These are phyloP conservation scores for Anastrepha obliqua DNA, from an alignment of 1,140 invertebrate genomes.

Conservation along the genomic window DNA sequence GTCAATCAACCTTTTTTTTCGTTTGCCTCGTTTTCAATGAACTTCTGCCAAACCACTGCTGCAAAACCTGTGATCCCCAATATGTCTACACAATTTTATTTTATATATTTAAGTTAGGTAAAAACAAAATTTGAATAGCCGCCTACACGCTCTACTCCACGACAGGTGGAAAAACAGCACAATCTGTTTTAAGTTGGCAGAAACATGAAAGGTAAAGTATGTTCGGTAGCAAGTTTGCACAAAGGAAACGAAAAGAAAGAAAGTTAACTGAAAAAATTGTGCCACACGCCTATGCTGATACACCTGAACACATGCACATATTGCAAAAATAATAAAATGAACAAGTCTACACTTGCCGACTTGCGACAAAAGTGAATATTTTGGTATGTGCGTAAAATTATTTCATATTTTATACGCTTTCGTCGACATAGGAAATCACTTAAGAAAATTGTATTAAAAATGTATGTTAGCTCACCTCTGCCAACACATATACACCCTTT, in stretches of 20 bases:
- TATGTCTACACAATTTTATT: not conserved
- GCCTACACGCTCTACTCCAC: not conserved
- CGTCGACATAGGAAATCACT: conserved; percentile 24
- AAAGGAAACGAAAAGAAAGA: not conserved
- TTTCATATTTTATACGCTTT: not conserved
- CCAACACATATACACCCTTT: not conserved
- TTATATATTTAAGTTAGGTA: not conserved
- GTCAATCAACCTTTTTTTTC: not conserved
- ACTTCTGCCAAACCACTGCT: not conserved
- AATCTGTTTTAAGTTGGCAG: not conserved
- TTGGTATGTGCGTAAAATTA: too few species aligned
- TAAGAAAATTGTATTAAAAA: conserved; percentile 46
- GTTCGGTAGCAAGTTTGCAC: not conserved
- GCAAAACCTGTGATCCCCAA: not conserved
- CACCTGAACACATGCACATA: too few species aligned
- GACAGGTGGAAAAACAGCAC: not conserved
- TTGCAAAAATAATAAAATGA: too few species aligned
- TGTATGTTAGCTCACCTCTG: not conserved
- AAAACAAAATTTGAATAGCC: not conserved
- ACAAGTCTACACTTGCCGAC: too few species aligned
- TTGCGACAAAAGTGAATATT: too few species aligned
- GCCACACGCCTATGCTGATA: not conserved
- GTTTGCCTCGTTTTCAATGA: not conserved
- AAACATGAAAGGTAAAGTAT: conserved; percentile 40
- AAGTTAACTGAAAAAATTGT: not conserved